These are phyloP conservation scores for Copidosoma floridanum DNA, from an alignment of 1,140 invertebrate species.

Conservation along the genomic window DNA sequence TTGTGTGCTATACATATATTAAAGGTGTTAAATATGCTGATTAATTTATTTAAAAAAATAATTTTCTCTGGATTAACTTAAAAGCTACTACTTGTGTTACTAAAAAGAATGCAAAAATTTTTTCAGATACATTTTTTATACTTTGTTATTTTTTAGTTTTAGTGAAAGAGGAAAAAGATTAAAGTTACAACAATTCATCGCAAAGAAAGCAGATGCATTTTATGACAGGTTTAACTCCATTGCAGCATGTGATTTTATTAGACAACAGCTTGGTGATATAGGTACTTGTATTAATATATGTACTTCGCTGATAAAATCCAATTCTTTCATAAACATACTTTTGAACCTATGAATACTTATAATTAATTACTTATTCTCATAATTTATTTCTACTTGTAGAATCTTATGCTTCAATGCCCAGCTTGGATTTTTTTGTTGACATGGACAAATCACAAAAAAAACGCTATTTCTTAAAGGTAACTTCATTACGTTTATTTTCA, in stretches of 20 bases:
- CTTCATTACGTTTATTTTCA: not conserved
- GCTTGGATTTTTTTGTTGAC: conserved; percentile 76
- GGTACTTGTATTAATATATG: too few relatives aligned
- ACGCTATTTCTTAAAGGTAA: conserved; percentile 76
- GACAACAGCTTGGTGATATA: conserved; percentile 51
- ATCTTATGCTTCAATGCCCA: conserved; percentile 79
- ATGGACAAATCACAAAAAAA: conserved; percentile 71
- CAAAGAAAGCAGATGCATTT: conserved; percentile 73
- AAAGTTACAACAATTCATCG: conserved; percentile 79
- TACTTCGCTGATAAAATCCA: too few relatives aligned
- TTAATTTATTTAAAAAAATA: too few relatives aligned
- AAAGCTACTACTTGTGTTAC: too few relatives aligned
- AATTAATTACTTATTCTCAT: too few relatives aligned
- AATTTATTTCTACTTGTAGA: conserved; percentile 53
- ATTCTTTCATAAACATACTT: too few relatives aligned
- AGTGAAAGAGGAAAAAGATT: conserved; percentile 77
- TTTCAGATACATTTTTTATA: too few relatives aligned
- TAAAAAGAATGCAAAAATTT: too few relatives aligned
- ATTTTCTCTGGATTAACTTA: too few relatives aligned
- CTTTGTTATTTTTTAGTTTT: conserved; percentile 62
- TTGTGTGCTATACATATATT: not conserved
- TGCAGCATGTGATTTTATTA: conserved; percentile 48
- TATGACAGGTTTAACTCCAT: conserved; percentile 60
- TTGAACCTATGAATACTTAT: too few relatives aligned
- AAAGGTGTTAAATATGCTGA: not conserved